A percentile compares a stretch with the other conserved stretches of the same genome.
phyloP scores from a whole-genome alignment of 2,113 vertebrate species.

The Spea bombifrons region DNA sequence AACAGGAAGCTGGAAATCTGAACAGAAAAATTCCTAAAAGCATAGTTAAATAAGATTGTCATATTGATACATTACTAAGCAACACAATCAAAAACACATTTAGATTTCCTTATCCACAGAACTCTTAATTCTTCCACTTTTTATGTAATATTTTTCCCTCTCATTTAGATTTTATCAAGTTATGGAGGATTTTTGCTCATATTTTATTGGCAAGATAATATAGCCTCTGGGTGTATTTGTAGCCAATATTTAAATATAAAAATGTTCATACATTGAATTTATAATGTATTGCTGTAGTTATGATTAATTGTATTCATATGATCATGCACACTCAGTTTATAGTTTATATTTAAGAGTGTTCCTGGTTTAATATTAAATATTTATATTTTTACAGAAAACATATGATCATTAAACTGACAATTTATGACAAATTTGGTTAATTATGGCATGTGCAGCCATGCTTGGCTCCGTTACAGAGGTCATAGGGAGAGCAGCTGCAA shows the following conservation, averaged over 20 bases:
- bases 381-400: no score
- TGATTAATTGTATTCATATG: neutral
- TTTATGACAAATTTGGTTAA: no score
- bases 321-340: neutral
- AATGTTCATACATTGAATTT: neutral
- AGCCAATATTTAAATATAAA: neutral
- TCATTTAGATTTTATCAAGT: constrained; percentile 27
- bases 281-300: neutral
- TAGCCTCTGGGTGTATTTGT: constrained; percentile 14
- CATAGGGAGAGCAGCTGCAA: no score
- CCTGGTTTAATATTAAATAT: neutral
- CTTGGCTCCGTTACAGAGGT: no score
- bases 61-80: constrained; percentile 4
- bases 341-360: neutral
- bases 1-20: neutral
- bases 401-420: no score
- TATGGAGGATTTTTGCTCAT: constrained; percentile 6
- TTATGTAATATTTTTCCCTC: neutral
- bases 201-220: neutral
- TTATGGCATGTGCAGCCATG: no score
- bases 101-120: neutral
- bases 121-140: neutral
- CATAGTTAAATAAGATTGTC: neutral
- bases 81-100: constrained; percentile 6
- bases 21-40: neutral